Evolutionary conservation across 1,140 invertebrate genomes (phyloP).

Genomic region (Aphidius gifuensis): DNA sequence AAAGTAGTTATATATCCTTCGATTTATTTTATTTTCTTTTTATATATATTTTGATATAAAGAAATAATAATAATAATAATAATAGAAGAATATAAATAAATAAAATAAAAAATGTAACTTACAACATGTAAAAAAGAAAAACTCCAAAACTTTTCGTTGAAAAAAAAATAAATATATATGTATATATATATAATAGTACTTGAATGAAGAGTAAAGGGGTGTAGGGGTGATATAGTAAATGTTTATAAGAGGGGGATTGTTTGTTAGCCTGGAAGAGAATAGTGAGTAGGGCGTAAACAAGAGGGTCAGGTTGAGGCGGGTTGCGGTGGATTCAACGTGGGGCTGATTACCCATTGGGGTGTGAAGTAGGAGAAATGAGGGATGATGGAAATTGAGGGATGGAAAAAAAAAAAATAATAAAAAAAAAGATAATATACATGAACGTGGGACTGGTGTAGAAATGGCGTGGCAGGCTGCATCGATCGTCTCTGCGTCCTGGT

Average conservation of each 20-base stretch:
- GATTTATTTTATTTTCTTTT: too few species aligned
- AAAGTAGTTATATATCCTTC: too few species aligned
- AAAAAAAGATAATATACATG: background rate
- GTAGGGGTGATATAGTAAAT: background rate
- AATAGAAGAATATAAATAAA: too few species aligned
- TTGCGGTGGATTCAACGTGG: conserved; percentile 14
- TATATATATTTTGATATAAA: too few species aligned
- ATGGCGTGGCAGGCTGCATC: conserved; percentile 41
- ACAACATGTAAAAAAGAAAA: too few species aligned
- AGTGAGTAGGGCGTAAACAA: background rate
- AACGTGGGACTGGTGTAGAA: background rate
- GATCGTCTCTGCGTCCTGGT: conserved; percentile 49
- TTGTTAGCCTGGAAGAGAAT: background rate
- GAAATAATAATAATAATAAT: too few species aligned
- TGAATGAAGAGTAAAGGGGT: too few species aligned
- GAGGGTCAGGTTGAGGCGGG: background rate
- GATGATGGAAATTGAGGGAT: background rate
- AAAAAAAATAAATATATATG: too few species aligned
- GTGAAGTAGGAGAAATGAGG: background rate
- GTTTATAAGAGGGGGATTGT: background rate
- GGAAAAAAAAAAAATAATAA: background rate
- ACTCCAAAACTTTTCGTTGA: too few species aligned
- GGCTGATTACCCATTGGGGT: conserved; percentile 14
- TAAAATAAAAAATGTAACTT: too few species aligned
- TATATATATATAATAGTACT: too few species aligned